Conservation (phyloP, 1,140 invertebrate genomes). For the Drosophila persimilis region DNA sequence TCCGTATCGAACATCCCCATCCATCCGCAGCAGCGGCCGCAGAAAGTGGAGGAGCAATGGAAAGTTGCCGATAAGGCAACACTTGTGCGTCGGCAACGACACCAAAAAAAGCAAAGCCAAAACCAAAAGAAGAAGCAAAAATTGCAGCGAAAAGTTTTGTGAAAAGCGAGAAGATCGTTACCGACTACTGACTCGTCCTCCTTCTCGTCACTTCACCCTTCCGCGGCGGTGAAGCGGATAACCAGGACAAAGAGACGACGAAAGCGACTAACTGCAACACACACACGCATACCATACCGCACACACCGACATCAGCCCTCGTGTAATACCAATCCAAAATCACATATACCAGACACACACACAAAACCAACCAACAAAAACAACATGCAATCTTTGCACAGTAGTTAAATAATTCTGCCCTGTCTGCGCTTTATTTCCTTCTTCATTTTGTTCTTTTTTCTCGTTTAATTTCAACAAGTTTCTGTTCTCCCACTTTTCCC, state of each 20-base stretch:
- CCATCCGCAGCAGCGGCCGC: constrained; percentile 18
- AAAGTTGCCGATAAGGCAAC: constrained; percentile 66
- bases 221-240: constrained; percentile 16
- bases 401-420: constrained; percentile 81
- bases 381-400: constrained; percentile 78
- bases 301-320: neutral
- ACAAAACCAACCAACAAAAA: constrained; percentile 44
- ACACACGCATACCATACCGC: constrained; percentile 10
- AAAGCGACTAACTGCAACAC: constrained; percentile 9
- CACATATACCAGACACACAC: neutral
- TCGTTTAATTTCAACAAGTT: constrained; percentile 72
- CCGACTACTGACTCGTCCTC: no score
- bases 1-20: no score
- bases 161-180: no score
- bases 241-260: constrained; percentile 21
- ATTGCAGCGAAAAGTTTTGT: neutral
- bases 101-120: constrained; percentile 16
- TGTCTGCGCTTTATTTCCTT: constrained; percentile 80
- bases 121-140: constrained; percentile 2
- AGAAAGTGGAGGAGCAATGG: constrained; percentile 54
- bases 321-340: constrained; percentile 26
- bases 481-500: constrained; percentile 44
- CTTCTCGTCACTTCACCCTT: no score
- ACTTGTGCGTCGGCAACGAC: constrained; percentile 59
- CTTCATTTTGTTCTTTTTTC: constrained; percentile 65